Evolutionary conservation across 2,888 invertebrate genomes (phyloP).

Genomic region (Cephus pygmeus): DNA sequence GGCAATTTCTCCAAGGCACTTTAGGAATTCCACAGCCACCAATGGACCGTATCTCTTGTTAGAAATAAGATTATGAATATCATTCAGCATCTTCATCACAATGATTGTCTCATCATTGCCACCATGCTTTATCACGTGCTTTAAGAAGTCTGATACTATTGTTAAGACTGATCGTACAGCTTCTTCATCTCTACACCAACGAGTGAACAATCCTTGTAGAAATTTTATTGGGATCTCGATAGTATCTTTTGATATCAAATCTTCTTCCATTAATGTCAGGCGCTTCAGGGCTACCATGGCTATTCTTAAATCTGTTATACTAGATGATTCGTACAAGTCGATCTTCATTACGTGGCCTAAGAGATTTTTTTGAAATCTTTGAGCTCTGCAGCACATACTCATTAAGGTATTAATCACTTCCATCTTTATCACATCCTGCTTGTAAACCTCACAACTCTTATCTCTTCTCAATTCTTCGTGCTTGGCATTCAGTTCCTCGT

Average conservation of each 20-base stretch:
- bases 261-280: slow-evolving; percentile 43
- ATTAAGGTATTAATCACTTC: slow-evolving; percentile 45
- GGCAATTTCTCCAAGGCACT: slow-evolving; percentile 63
- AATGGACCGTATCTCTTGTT: slow-evolving; percentile 57
- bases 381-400: slow-evolving; percentile 42
- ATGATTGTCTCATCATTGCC: slow-evolving; percentile 13
- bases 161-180: slow-evolving; percentile 55
- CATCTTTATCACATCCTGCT: slow-evolving; percentile 37
- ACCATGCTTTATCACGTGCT: slow-evolving; percentile 11
- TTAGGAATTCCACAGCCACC: slow-evolving; percentile 59
- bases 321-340: slow-evolving; percentile 39
- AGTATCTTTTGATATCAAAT: slow-evolving; percentile 40
- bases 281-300: slow-evolving; percentile 56
- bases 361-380: slow-evolving; percentile 26
- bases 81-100: slow-evolving; percentile 1
- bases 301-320: slow-evolving; percentile 46
- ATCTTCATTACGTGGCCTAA: slow-evolving; percentile 47
- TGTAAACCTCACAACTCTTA: slow-evolving; percentile 13
- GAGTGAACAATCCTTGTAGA: slow-evolving; percentile 51
- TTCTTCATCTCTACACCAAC: slow-evolving; percentile 53
- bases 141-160: slow-evolving; percentile 51
- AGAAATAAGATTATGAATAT: slow-evolving; percentile 25
- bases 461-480: slow-evolving; percentile 16
- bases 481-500: slow-evolving; percentile 7
- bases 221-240: slow-evolving; percentile 50